These are phyloP conservation scores for Balaeniceps rex DNA, from an alignment of 2,113 vertebrate genomes.

Conservation along the genomic window DNA sequence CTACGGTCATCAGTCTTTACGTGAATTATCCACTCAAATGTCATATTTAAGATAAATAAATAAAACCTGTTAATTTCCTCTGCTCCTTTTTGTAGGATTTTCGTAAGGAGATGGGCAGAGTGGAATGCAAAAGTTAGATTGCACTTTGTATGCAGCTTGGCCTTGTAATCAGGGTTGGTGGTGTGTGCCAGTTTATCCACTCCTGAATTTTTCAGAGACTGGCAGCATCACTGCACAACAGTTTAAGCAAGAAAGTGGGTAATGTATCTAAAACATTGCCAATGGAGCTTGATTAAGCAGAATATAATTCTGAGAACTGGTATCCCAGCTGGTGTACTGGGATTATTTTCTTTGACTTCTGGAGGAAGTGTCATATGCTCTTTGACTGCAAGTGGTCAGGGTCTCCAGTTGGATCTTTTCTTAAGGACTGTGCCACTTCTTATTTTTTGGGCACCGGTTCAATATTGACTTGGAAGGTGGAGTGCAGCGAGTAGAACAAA, in stretches of 20 bases:
- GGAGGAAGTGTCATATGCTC: background rate
- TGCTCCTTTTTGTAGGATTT: background rate
- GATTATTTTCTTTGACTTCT: background rate
- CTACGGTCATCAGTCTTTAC: background rate
- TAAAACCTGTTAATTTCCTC: background rate
- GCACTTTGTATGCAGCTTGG: rapidly evolving
- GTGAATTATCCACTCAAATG: background rate
- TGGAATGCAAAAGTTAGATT: background rate
- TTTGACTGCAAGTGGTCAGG: background rate
- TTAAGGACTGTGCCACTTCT: background rate
- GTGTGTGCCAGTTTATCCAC: background rate
- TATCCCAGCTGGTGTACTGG: background rate
- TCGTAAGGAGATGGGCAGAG: background rate
- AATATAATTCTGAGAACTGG: background rate
- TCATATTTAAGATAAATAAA: background rate
- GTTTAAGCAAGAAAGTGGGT: background rate
- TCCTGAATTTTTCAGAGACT: background rate
- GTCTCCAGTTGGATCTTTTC: background rate
- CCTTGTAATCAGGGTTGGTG: background rate
- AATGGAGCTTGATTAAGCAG: background rate
- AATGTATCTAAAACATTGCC: background rate
- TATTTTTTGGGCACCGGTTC: background rate
- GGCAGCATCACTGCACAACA: background rate
- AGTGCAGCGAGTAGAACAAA: background rate
- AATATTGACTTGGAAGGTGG: background rate